These are phyloP conservation scores for Linnaemya tessellans DNA, from an alignment of 2,888 invertebrate genomes.

Conservation along the genomic window DNA sequence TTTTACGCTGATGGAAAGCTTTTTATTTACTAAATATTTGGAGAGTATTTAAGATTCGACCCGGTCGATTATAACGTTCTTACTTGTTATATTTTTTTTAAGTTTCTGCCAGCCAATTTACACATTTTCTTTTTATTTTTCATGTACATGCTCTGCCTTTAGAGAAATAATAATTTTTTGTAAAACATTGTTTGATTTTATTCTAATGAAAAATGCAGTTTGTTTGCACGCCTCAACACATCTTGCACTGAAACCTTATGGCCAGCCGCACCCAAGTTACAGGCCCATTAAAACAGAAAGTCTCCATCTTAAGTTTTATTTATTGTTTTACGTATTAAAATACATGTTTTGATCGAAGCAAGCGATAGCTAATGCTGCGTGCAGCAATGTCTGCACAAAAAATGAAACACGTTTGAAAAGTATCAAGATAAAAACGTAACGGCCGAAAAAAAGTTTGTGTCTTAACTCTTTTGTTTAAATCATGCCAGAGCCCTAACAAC, in stretches of 20 bases:
- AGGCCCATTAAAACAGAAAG: slow-evolving; percentile 30
- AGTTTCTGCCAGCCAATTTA: too few species aligned
- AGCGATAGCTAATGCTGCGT: slow-evolving; percentile 59
- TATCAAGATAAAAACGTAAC: slow-evolving; percentile 45
- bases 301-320: slow-evolving; percentile 42
- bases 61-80: too few species aligned
- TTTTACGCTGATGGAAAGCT: too few species aligned
- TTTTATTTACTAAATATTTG: too few species aligned
- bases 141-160: too few species aligned
- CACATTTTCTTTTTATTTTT: too few species aligned
- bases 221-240: background rate
- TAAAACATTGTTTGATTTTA: background rate
- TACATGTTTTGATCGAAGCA: slow-evolving; percentile 61
- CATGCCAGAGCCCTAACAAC: background rate
- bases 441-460: slow-evolving; percentile 74
- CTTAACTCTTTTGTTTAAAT: slow-evolving; percentile 76
- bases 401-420: slow-evolving; percentile 62
- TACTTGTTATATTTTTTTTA: too few species aligned
- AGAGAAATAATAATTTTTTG: too few species aligned
- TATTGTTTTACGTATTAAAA: slow-evolving; percentile 50
- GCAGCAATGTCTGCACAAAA: slow-evolving; percentile 49
- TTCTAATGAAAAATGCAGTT: background rate
- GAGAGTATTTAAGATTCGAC: too few species aligned
- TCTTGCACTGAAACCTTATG: slow-evolving; percentile 30
- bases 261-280: slow-evolving; percentile 63